Evolutionary conservation across 2,113 vertebrate species (phyloP).

Genomic region (Cynocephalus volans): DNA sequence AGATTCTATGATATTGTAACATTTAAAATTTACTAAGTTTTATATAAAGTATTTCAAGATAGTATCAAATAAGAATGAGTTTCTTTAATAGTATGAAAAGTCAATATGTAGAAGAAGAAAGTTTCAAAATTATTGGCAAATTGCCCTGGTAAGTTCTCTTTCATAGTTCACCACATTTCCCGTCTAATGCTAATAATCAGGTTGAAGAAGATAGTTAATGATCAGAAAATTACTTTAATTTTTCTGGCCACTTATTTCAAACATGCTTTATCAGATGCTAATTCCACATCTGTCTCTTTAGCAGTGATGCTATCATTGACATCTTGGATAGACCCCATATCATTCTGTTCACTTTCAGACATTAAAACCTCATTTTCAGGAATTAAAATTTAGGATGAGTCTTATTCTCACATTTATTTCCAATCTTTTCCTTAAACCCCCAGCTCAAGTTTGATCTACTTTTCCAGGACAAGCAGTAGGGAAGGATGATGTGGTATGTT

Average conservation of each 20-base stretch:
- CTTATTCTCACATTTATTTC: slow-evolving; percentile 5
- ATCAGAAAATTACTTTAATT: neutral
- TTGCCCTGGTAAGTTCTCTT: neutral
- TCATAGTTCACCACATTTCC: neutral
- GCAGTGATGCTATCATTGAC: neutral
- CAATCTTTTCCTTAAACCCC: neutral
- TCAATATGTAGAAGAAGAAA: neutral
- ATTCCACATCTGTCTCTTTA: neutral
- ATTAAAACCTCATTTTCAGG: neutral
- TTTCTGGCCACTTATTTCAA: slow-evolving; percentile 13
- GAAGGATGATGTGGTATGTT: neutral
- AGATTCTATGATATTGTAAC: neutral
- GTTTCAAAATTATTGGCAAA: neutral
- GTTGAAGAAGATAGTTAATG: neutral
- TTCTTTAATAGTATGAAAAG: neutral
- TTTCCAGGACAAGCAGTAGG: neutral
- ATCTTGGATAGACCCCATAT: neutral
- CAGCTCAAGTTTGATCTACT: neutral
- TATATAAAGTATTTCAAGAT: neutral
- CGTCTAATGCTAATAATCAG: neutral
- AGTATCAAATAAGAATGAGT: neutral
- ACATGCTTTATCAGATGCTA: neutral
- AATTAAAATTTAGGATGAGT: neutral
- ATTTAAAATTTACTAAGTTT: neutral
- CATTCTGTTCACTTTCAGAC: neutral